Evolutionary conservation across 1,140 invertebrate genomes (phyloP), one percentile per base, ranked within the genome.

Genomic region (Caerostris extrusa): DNA sequence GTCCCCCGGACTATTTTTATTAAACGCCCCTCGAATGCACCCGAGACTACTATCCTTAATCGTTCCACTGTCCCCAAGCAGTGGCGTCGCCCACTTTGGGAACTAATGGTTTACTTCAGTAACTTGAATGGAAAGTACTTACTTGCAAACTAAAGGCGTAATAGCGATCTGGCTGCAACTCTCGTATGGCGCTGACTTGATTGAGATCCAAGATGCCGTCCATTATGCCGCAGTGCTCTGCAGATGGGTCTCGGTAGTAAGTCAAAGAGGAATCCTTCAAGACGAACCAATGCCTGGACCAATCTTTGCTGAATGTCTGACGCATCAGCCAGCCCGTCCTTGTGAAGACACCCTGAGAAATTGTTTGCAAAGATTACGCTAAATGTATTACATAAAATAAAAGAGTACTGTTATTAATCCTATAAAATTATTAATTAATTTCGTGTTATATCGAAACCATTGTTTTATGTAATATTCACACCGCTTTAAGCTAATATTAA

Each of bases 231-330:
- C 97, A 97, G 95, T 99, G 98, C 96, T 99, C 98, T 8, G 98
- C 98, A 93, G 97, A 97, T 14, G 98, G 98, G 96, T 99, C 98
- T 94, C 97, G 97, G 95, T 98, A 99, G 95, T 98, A 98, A 95
- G 98, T 97, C 50, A 99, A 96, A 0, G 98, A 98, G 87, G 98
- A 98, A 57, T 98, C 98, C 94, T 98, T 97, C 50, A 99, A 96
- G 12, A 99, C 98, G 96, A 99, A 99, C 99, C 99, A 99, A 95
- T 99, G 97, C 95, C 98, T 98, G 92, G 97, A 97, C 98, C 98
- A 99, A 7, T 93, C 93, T 17, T 98, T 98, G 97, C 96, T 82
- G 71, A 90, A 71, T 1, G 82, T 97, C 95, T 98, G 97, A 95
- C 98, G 97, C 97, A 98, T 98, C 3, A 99, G 96, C 98, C 98